Conservation (phyloP, 2,888 invertebrate genomes). For the Agonopterix subpropinquella region DNA sequence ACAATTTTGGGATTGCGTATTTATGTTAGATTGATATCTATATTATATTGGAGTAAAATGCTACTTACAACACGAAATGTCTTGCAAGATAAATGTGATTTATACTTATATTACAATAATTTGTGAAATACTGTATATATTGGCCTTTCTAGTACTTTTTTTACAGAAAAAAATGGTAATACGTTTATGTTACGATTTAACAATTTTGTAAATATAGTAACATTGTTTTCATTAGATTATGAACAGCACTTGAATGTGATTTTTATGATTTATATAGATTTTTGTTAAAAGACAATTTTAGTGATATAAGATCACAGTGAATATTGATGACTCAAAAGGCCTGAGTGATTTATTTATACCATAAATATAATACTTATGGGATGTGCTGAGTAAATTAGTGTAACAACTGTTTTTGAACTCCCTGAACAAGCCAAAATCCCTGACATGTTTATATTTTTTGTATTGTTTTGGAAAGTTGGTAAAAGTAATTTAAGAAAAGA, state of each 20-base stretch:
- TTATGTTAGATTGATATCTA: background rate
- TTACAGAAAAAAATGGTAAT: conserved; percentile 23
- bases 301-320: conserved; percentile 20
- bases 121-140: conserved; percentile 30
- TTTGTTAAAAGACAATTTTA: conserved; percentile 49
- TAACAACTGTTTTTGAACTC: background rate
- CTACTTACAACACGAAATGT: conserved; percentile 12
- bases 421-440: background rate
- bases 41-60: background rate
- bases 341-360: conserved; percentile 15
- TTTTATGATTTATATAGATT: conserved; percentile 24
- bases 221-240: conserved; percentile 23
- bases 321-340: conserved; percentile 16
- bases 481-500: conserved; percentile 33
- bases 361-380: too few relatives aligned
- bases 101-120: conserved; percentile 18
- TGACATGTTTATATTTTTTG: conserved; percentile 2
- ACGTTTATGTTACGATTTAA: conserved; percentile 11
- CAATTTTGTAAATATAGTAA: conserved; percentile 36
- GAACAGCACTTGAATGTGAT: conserved; percentile 35
- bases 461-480: conserved; percentile 11
- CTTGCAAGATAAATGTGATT: conserved; percentile 22
- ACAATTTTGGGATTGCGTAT: conserved; percentile 1
- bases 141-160: conserved; percentile 22
- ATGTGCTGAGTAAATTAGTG: too few relatives aligned